Evolutionary conservation across 1,140 invertebrate species (phyloP).

Genomic region (Mycetomoellerius zeteki): DNA sequence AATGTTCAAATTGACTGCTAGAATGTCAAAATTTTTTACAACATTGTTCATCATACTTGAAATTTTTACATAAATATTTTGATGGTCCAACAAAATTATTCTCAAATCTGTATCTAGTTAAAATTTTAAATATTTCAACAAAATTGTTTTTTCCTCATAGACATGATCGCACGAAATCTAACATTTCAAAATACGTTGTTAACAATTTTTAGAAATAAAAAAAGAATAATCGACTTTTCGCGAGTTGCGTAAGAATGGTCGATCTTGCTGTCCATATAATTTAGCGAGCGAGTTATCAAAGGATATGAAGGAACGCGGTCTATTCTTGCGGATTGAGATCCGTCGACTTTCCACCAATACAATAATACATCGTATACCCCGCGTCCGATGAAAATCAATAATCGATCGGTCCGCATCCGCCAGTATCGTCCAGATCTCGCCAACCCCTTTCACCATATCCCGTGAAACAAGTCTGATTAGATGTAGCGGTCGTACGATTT

Average conservation of each 20-base stretch:
- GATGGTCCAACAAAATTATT: no score
- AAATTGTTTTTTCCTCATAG: no score
- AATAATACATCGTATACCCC: conserved; percentile 30
- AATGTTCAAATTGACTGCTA: no score
- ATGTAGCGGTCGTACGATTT: conserved; percentile 21
- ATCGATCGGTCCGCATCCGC: conserved; percentile 15
- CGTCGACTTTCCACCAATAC: conserved; percentile 13
- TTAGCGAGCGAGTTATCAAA: background rate
- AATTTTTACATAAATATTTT: no score
- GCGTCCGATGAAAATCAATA: conserved; percentile 35
- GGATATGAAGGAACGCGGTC: background rate
- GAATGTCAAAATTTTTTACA: no score
- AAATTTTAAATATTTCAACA: no score
- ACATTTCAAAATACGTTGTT: background rate
- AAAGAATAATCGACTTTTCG: background rate
- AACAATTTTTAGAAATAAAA: background rate
- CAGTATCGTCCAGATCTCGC: conserved; percentile 1
- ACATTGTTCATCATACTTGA: no score
- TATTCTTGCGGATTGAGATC: background rate
- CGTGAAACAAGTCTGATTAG: conserved; percentile 51
- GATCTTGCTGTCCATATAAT: conserved; percentile 2
- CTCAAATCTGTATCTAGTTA: no score
- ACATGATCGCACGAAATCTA: no score
- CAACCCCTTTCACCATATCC: background rate
- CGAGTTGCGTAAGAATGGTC: background rate